Evolutionary conservation across 1,140 invertebrate species (phyloP).

Genomic region (Neodiprion pinetum): DNA sequence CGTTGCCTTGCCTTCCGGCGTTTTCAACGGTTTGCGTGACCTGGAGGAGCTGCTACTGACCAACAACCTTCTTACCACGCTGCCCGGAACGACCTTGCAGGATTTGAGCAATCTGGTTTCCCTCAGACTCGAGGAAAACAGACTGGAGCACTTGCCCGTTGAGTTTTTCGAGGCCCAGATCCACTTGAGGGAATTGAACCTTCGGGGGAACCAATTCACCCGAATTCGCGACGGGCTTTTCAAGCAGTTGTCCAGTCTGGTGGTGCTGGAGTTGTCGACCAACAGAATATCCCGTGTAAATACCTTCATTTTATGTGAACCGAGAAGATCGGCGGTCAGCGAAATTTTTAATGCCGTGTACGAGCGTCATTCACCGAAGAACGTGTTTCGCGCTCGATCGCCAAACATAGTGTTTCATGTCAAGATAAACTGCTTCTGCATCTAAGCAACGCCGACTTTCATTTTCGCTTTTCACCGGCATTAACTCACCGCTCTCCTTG

Average conservation of each 20-base stretch:
- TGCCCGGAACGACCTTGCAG: constrained; percentile 66
- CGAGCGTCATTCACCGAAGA: background rate
- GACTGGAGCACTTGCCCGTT: constrained; percentile 65
- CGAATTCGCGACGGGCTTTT: constrained; percentile 66
- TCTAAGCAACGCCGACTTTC: background rate
- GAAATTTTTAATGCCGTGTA: background rate
- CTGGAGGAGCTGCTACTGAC: constrained; percentile 64
- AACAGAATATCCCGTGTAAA: constrained; percentile 64
- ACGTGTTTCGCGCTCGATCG: background rate
- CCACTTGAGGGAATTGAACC: constrained; percentile 66
- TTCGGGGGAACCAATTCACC: constrained; percentile 68
- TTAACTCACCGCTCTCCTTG: background rate
- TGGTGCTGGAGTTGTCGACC: constrained; percentile 52
- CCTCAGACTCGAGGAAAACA: constrained; percentile 76
- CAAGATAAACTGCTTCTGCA: background rate
- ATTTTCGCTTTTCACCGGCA: no score
- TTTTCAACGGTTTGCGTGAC: constrained; percentile 50
- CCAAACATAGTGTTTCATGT: background rate
- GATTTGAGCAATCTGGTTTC: constrained; percentile 70
- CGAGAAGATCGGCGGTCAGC: background rate
- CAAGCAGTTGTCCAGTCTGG: constrained; percentile 57
- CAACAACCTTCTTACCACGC: constrained; percentile 53
- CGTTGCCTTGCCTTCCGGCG: constrained; percentile 42
- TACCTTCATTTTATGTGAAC: background rate
- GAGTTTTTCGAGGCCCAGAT: constrained; percentile 61